Base-by-base conservation (phyloP, 92 coral and sea anemone genomes). In the Umimayanthus kanabou region DNA sequence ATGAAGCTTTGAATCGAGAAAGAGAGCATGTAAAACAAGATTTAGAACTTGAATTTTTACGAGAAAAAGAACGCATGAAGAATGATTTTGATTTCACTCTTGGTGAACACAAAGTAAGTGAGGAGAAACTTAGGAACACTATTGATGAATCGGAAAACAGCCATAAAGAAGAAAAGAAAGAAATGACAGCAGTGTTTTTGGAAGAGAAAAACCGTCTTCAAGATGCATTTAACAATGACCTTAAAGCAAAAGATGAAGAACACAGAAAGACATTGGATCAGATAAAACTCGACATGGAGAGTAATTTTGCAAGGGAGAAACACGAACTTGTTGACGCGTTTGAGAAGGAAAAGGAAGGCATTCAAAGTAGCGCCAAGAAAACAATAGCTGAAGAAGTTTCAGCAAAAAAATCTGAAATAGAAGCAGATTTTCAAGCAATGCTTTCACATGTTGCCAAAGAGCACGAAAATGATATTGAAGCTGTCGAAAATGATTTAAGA, bases 371-470 rank as follows among this genome's bases (percentile, higher is more conserved):
- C 18, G 79, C 93, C 25, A 92, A 84, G 72, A 82, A 76, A 39
- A 83, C 79, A 61, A 88, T 95, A 49, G 90, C 88, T n/a, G 92
- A 93, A 14, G 93, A 93, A 49, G 90, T 94, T 16, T 81, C 91
- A 26, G 91, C 89, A 73, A 90, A 93, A 43, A 95, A 91, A 55
- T 42, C 90, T 7, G 88, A 92, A 49, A 86, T 92, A 30, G 98
- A 95, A 80, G 91, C 74, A 33, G 91, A 90, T 42, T 95, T 95
- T 50, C 98, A 90, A 39, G 93, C 91, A 82, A 76, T 92, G n/a
- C 92, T 94, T 66, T 88, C 91, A 20, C 88, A 89, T 25, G 93
- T 89, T 55, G 80, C 89, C 28, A 84, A 92, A 70, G 94, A 94
- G 16, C 95, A 94, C 67, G 73, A 93, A 28, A 80, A 82, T 16